Percentiles rank a stretch among this genome's conserved stretches.
Evolutionary conservation across 2,113 vertebrate genomes (phyloP).

Genomic region (Atlantisia rogersi): DNA sequence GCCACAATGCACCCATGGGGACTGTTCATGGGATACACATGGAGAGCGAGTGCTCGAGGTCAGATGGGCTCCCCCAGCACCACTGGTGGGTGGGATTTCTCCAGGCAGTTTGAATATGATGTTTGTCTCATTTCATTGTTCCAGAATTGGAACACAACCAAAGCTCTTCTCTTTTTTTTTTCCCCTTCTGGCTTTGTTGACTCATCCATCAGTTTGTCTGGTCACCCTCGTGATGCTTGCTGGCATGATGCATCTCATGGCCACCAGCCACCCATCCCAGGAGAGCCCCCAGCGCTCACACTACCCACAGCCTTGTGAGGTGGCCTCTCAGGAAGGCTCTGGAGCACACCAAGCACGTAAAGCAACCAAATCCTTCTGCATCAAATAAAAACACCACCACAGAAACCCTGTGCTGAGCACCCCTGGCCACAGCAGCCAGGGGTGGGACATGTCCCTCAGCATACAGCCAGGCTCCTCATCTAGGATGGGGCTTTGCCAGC

Average conservation of each 20-base stretch:
- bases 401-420: background rate
- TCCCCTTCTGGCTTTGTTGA: background rate
- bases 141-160: background rate
- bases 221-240: background rate
- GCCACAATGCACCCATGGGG: accelerated
- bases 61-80: accelerated
- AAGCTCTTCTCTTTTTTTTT: background rate
- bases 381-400: background rate
- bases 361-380: background rate
- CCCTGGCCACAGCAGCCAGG: background rate
- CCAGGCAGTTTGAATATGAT: background rate
- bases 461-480: background rate
- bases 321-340: background rate
- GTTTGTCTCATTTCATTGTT: background rate
- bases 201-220: background rate
- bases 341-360: accelerated
- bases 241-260: background rate
- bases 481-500: background rate
- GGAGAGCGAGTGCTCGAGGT: accelerated
- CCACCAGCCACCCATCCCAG: background rate
- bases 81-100: background rate
- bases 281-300: accelerated
- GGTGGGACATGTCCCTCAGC: accelerated
- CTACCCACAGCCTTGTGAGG: accelerated
- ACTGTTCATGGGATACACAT: background rate